Evolutionary conservation across 2,888 invertebrate species (phyloP), one percentile per base, ranked within the genome.

Genomic region (Caenorhabditis sp.): DNA sequence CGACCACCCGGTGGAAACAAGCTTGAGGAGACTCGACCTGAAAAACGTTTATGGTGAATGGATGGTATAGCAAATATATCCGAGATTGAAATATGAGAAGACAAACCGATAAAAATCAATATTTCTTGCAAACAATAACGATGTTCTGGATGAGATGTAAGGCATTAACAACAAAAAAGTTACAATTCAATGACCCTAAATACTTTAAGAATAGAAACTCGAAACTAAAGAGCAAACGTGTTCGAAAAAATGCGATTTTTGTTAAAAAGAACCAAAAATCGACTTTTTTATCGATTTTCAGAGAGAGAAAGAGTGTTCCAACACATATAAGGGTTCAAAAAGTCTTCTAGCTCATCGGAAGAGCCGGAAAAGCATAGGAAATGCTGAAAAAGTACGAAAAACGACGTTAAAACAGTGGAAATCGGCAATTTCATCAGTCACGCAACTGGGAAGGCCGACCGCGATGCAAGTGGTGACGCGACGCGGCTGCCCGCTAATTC

Each of bases 401-500:
- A 31, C 20, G 1, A 43, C 57, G 20, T 10, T 49, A 63, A 69
- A 73, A 27, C 59, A 59, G 53, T 10, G 36, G 53, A 43, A 57
- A 69, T 64, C 65, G 62, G 66, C 26, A 61, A 63, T 74, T 74
- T 69, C 74, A 60, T 69, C 74, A 70, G 70, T 63, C 74, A 67
- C 69, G 64, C 73, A 74, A 67, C 70, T 67, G 73, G 67, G 70
- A 74, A 74, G 74, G 74, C 69, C 74, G 74, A 70, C 69, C 74
- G 74, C 70, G 31, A 49, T 63, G 74, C 74, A 36, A 5, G 5
- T 14, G 14, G 27, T 8, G 49, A 3, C 56, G 74, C 74, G 74
- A 54, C 67, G 74, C 74, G 74, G 54, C 54, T 52, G 38, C 56
- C 63, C 74, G 72, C 63, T 57, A 70, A 59, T 74, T 74, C 70